Evolutionary conservation across 2,888 invertebrate genomes (phyloP), one percentile per base, ranked within the genome.

Genomic region (Eupithecia tripunctaria): DNA sequence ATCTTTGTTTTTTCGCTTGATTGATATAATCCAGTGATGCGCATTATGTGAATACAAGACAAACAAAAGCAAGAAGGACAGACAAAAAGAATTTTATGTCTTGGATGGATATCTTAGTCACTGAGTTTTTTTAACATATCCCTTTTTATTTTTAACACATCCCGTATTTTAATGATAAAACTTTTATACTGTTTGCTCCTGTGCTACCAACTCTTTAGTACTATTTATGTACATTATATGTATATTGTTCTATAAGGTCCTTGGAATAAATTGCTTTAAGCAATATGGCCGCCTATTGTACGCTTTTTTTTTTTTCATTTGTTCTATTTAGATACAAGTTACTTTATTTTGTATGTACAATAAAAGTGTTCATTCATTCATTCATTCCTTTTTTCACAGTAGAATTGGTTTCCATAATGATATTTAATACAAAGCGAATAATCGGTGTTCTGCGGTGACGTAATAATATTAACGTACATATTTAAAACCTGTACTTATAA

Each of bases 381-480:
- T n/a, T n/a, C n/a, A n/a, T n/a, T n/a, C n/a, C n/a, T n/a, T 18
- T 18, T 8, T 2, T 7, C 47, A 21, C 3, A 21, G 47, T 51
- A 2, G 7, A 21, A 51, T 51, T 21, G 8, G 21, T 21, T 51
- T 10, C 47, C n/a, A 51, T 51, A n/a, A 67, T 51, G 47, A 21
- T 51, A 63, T 36, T 63, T 63, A 41, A 41, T 12, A 38, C 14
- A 32, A 63, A 71, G 68, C 71, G 8, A 43, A 66, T 25, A 68
- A 60, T 4, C n/a, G 2, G 69, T 69, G 74, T 67, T 69, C 47
- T n/a, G 74, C 74, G 56, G 74, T 71, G 71, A 56, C 14, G 70
- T 51, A 29, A 66, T 67, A 43, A 25, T 36, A n/a, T n/a, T n/a
- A 5, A 36, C 7, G 6, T 32, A 25, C 4, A 2, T 5, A 56